Evolutionary conservation across 2,888 invertebrate genomes (phyloP).

Genomic region (Anodontia alba): DNA sequence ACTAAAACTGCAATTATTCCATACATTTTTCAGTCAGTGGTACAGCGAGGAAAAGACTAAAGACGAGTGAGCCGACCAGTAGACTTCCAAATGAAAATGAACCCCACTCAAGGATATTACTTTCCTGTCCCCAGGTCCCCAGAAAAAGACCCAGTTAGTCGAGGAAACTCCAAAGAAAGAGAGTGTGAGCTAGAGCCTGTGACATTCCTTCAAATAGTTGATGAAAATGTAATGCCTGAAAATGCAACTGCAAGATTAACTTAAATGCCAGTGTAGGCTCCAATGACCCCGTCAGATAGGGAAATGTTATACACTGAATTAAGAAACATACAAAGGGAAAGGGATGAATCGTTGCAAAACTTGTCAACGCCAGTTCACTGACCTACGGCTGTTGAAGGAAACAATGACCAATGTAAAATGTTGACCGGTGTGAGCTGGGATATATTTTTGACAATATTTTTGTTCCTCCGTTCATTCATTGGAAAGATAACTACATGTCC

Average conservation of each 20-base stretch:
- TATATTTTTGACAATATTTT: slow-evolving; percentile 24
- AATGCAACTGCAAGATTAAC: background rate
- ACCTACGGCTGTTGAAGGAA: slow-evolving; percentile 23
- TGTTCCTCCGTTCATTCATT: slow-evolving; percentile 17
- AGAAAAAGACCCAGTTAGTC: background rate
- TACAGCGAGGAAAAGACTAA: background rate
- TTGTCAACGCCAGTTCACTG: background rate
- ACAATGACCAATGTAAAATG: slow-evolving; percentile 27
- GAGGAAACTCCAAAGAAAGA: background rate
- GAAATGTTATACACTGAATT: slow-evolving; percentile 1
- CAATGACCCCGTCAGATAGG: background rate
- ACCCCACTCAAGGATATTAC: background rate
- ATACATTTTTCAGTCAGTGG: no score
- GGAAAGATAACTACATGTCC: background rate
- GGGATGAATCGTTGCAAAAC: background rate
- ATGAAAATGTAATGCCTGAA: background rate
- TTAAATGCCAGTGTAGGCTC: background rate
- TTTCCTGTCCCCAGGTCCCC: no score
- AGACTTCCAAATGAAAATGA: background rate
- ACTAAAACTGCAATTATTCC: no score
- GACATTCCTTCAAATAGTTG: background rate
- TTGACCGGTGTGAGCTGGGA: slow-evolving; percentile 31
- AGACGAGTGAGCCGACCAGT: no score
- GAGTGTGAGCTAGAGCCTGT: background rate
- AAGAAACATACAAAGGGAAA: background rate